Evolutionary conservation across 2,113 vertebrate genomes (phyloP).

Genomic region (Coregonus clupeaformis): DNA sequence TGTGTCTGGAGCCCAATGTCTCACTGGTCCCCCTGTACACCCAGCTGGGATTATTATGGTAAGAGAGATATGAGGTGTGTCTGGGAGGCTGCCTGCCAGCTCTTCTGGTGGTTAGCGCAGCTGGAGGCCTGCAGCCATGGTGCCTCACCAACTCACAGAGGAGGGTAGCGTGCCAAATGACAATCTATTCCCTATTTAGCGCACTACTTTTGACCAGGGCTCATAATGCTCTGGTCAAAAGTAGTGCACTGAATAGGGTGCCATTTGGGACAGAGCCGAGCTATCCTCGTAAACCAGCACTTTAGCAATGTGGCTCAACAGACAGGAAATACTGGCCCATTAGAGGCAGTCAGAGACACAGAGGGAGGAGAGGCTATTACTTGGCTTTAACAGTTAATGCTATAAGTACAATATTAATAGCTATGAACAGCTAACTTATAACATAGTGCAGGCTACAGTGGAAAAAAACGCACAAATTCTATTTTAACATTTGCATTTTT

Average conservation of each 20-base stretch:
- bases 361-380: neutral
- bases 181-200: too few relatives aligned
- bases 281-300: conserved; percentile 2
- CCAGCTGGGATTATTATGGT: neutral
- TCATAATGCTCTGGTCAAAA: too few relatives aligned
- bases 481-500: neutral
- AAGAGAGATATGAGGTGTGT: neutral
- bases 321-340: conserved; percentile 17
- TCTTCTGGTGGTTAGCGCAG: neutral
- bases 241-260: too few relatives aligned
- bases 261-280: neutral
- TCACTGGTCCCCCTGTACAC: neutral
- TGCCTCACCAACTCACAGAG: neutral
- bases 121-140: neutral
- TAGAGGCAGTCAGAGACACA: neutral
- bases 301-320: conserved; percentile 15
- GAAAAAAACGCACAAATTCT: neutral
- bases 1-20: neutral
- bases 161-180: too few relatives aligned
- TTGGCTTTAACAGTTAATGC: neutral
- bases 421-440: neutral
- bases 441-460: neutral
- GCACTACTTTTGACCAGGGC: too few relatives aligned
- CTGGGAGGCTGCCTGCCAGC: neutral
- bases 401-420: neutral